These are phyloP conservation scores for Bufotes viridis DNA, from an alignment of 2,797 vertebrate genomes.

Conservation along the genomic window DNA sequence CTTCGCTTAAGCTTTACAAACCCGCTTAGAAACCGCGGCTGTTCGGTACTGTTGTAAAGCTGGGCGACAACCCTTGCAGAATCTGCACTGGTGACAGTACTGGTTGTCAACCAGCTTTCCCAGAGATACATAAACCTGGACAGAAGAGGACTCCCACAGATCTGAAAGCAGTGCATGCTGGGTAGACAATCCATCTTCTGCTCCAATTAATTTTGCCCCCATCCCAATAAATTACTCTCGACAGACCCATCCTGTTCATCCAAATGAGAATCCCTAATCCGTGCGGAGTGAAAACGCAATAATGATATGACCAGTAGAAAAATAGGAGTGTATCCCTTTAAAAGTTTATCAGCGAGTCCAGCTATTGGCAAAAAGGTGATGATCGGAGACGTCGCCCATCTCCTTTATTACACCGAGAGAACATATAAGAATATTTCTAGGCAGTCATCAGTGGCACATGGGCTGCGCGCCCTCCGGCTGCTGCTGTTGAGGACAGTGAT, in stretches of 20 bases:
- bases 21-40: neutral
- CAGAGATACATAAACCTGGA: neutral
- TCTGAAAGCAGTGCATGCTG: constrained; percentile 29
- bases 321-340: constrained; percentile 67
- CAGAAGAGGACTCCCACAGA: neutral
- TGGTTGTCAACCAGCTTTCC: neutral
- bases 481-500: constrained; percentile 42
- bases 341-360: constrained; percentile 59
- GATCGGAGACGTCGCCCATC: constrained; percentile 64
- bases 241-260: neutral
- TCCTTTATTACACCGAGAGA: constrained; percentile 67
- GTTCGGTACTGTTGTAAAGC: neutral
- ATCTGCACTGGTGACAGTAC: neutral
- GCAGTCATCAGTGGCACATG: constrained; percentile 73
- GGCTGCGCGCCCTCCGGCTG: neutral
- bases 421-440: constrained; percentile 66
- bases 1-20: neutral
- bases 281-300: neutral
- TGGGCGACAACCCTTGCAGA: neutral
- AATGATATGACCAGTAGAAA: constrained; percentile 62
- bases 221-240: constrained; percentile 6
- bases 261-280: neutral
- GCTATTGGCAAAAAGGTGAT: constrained; percentile 66
- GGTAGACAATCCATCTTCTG: neutral
- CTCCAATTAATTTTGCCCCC: neutral